Evolutionary conservation across 2,113 vertebrate species (phyloP).

Genomic region (Rhizomys pruinosus): DNA sequence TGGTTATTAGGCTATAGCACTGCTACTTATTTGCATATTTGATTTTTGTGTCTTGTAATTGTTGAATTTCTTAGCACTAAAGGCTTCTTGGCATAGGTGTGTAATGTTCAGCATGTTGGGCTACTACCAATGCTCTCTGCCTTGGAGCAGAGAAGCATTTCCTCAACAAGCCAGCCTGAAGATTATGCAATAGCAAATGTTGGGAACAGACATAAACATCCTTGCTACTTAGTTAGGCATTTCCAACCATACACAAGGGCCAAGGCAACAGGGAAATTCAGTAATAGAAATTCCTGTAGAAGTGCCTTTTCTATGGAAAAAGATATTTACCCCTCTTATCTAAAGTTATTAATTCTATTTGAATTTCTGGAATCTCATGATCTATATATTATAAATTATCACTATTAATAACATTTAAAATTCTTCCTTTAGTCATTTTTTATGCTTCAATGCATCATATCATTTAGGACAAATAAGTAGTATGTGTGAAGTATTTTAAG

Average conservation of each 20-base stretch:
- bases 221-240: accelerated
- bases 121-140: not conserved
- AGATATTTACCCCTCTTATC: not conserved
- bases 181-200: not conserved
- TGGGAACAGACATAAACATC: not conserved
- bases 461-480: not conserved
- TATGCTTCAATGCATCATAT: no score
- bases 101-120: not conserved
- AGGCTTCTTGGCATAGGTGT: not conserved
- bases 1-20: no score
- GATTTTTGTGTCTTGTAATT: not conserved
- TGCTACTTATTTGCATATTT: not conserved
- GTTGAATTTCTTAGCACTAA: not conserved
- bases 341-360: not conserved
- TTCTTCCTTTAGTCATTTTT: no score
- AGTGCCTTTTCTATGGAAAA: not conserved
- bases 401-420: no score
- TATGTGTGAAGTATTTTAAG: no score
- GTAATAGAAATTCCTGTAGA: not conserved
- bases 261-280: not conserved
- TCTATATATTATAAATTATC: not conserved
- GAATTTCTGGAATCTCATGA: not conserved
- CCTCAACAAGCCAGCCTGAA: no score
- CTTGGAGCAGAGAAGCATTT: not conserved
- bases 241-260: not conserved